Conservation (phyloP, 2,888 invertebrate genomes). For the Rhingia campestris region DNA sequence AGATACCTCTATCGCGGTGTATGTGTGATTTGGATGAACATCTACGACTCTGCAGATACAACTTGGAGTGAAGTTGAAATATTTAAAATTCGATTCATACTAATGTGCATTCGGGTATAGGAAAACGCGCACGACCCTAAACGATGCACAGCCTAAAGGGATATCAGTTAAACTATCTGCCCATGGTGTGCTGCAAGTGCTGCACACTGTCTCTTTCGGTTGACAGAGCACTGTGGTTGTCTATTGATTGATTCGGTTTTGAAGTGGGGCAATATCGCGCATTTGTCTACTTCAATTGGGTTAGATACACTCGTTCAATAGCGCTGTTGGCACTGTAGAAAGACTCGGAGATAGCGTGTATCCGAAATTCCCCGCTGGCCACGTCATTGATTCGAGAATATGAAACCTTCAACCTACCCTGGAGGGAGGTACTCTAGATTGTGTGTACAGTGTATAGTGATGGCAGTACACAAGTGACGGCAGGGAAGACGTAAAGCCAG, state of each 20-base stretch:
- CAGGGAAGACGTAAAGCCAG: constrained; percentile 22
- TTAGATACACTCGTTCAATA: constrained; percentile 9
- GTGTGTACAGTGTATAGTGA: neutral
- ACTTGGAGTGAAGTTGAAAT: constrained; percentile 2
- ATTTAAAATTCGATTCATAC: constrained; percentile 41
- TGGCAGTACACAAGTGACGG: constrained; percentile 4
- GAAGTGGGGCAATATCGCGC: constrained; percentile 24
- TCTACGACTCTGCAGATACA: neutral
- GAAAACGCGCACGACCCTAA: constrained; percentile 3
- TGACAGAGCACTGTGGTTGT: constrained; percentile 18
- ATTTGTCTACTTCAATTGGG: constrained; percentile 55
- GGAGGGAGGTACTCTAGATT: neutral
- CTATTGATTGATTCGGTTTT: constrained; percentile 64
- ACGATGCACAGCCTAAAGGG: constrained; percentile 12
- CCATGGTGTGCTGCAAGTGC: constrained; percentile 56
- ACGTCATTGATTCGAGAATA: constrained; percentile 49
- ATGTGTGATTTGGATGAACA: neutral
- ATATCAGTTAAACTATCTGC: constrained; percentile 38
- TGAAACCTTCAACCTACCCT: constrained; percentile 17
- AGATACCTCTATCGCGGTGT: neutral
- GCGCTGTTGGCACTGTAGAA: neutral
- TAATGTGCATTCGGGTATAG: neutral
- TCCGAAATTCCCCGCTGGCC: constrained; percentile 44
- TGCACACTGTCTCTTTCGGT: constrained; percentile 24
- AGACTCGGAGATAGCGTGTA: constrained; percentile 28